phyloP scores from a whole-genome alignment of 2,113 vertebrate genomes.

The Triplophysa dalaica region DNA sequence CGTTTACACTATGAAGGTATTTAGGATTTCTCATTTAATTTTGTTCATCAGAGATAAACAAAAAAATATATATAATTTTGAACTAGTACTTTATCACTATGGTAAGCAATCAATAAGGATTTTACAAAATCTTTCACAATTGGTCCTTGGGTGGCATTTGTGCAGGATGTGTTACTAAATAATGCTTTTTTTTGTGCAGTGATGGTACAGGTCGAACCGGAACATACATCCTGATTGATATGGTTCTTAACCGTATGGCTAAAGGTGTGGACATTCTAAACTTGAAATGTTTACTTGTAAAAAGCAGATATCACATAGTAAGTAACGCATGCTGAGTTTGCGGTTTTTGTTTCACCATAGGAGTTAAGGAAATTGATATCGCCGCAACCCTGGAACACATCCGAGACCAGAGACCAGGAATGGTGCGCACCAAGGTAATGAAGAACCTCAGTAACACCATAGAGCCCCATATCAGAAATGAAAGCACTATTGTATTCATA shows the following conservation, averaged over 20 bases:
- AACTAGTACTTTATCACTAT: too few species aligned
- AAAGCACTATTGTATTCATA: conserved; percentile 1
- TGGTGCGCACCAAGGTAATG: conserved; percentile 71
- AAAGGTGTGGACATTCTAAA: conserved; percentile 78
- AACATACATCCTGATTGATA: conserved; percentile 94
- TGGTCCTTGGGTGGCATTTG: background rate
- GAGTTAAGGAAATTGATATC: conserved; percentile 98
- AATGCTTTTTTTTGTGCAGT: conserved; percentile 67
- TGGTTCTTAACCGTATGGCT: conserved; percentile 98
- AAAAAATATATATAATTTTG: too few species aligned
- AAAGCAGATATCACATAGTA: background rate
- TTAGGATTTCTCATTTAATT: background rate
- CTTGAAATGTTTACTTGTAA: background rate
- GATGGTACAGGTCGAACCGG: conserved; percentile 93
- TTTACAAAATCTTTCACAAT: background rate
- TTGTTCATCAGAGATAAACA: background rate
- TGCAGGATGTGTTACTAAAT: background rate
- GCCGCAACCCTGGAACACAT: conserved; percentile 96
- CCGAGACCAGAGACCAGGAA: conserved; percentile 89
- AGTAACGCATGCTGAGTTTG: background rate
- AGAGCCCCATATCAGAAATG: background rate
- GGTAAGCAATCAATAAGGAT: too few species aligned
- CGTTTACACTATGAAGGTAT: background rate
- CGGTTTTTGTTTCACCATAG: conserved; percentile 67
- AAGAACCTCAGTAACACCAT: conserved; percentile 36